Base-by-base conservation (phyloP, 2,113 vertebrate genomes). In the Sinocyclocheilus anophthalmus region DNA sequence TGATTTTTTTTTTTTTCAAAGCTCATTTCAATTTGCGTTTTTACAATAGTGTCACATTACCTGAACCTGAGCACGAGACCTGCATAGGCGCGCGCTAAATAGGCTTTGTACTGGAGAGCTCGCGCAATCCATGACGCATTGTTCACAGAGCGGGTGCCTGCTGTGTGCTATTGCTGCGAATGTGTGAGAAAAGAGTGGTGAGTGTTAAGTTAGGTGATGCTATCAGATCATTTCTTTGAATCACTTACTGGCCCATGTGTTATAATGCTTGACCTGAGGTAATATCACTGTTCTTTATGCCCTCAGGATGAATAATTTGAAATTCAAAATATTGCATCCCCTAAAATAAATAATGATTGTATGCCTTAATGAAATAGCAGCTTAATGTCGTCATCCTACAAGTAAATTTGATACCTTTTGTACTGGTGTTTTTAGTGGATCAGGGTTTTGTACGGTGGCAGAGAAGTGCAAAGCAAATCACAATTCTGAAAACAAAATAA, bases 61-160 rank as follows among this genome's bases (percentile, higher is more conserved):
- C 11, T 45, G 5, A 50, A 26, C 5, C 73, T 76, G 45, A 59
- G 30, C 76, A 79, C 76, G 76, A 79, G 76, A 37, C 53, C 53
- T 79, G 3, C 14, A 55, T 9, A 18, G 12, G 30, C 14, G 67
- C 11, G 67, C 50, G 81, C 81, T 57, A 59, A 78, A 78, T 57
- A 57, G 76, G 82, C 82, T 57, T 81, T 84, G 82, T 84, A 20
- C 82, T 84, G 82, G 70, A 65, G 82, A 73, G 82, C 82, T 33
- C 67, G 67, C 61, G 81, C 81, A 76, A 16, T 24, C 13, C n/a
- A 8, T 14, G 45, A 76, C 7, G 45, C 26, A 30, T 70, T 87
- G 83, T 73, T 57, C 75, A 22, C 75, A 76, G 48, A 53, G 70
- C 33, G 20, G 9, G 37, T 57, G 18, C 55, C 16, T 53, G 73